phyloP scores from a whole-genome alignment of 2,797 vertebrate species.

The Gouania willdenowi region DNA sequence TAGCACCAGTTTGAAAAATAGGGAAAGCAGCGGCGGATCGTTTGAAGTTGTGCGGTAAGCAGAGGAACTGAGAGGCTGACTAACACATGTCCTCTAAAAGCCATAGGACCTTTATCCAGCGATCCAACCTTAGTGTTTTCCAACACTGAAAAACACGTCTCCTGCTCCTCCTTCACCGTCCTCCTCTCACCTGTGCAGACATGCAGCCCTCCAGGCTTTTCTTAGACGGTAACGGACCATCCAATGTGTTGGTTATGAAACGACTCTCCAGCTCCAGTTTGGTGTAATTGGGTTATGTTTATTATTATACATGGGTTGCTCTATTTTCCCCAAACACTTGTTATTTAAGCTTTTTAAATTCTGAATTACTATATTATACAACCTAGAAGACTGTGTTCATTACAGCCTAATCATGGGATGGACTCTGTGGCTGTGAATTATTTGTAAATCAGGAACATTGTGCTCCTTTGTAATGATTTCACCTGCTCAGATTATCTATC shows the following conservation, averaged over 20 bases:
- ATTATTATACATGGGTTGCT: slow-evolving; percentile 46
- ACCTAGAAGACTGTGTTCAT: slow-evolving; percentile 30
- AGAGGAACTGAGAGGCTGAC: slow-evolving; percentile 20
- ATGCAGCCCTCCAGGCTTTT: slow-evolving; percentile 27
- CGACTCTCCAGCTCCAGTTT: slow-evolving; percentile 34
- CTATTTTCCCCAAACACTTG: slow-evolving; percentile 44
- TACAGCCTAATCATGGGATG: slow-evolving; percentile 11
- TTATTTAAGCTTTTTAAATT: slow-evolving; percentile 62
- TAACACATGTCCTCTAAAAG: background rate
- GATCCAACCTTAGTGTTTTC: slow-evolving; percentile 3
- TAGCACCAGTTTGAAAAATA: background rate
- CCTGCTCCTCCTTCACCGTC: background rate
- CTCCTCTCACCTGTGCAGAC: slow-evolving; percentile 27
- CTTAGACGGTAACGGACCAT: slow-evolving; percentile 10
- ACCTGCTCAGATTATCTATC: slow-evolving; percentile 25
- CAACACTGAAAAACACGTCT: background rate
- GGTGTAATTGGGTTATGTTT: slow-evolving; percentile 54
- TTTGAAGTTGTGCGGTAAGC: slow-evolving; percentile 34
- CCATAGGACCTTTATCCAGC: background rate
- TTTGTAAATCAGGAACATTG: slow-evolving; percentile 20
- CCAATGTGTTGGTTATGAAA: slow-evolving; percentile 29
- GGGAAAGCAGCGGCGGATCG: slow-evolving; percentile 20
- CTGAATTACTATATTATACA: slow-evolving; percentile 52
- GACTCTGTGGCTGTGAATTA: slow-evolving; percentile 23
- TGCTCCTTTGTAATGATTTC: slow-evolving; percentile 19